phyloP scores from a whole-genome alignment of 2,888 invertebrate genomes.

The Morinoia aosen region DNA sequence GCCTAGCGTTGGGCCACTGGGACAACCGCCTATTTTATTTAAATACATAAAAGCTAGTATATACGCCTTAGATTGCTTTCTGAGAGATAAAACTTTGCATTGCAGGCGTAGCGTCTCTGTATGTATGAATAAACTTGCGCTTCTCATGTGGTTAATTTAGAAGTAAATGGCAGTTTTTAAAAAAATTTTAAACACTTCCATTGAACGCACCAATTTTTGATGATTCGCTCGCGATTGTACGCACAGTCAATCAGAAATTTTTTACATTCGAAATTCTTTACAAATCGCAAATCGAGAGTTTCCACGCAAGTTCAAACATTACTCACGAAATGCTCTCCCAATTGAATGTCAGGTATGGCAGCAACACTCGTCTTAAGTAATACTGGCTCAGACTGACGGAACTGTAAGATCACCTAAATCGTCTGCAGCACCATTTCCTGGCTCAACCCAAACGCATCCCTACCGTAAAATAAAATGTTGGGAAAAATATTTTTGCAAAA shows the following conservation, averaged over 20 bases:
- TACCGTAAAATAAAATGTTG: neutral
- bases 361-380: too few relatives aligned
- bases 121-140: neutral
- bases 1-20: neutral
- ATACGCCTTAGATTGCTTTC: neutral
- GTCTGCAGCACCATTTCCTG: neutral
- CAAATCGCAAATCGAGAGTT: neutral
- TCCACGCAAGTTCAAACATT: neutral
- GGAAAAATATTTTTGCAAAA: neutral
- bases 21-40: neutral
- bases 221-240: too few relatives aligned
- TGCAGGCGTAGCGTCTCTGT: neutral
- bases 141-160: neutral
- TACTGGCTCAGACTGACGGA: too few relatives aligned
- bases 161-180: too few relatives aligned
- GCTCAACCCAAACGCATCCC: neutral
- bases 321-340: neutral
- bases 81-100: neutral
- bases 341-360: neutral
- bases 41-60: neutral
- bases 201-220: too few relatives aligned
- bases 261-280: neutral
- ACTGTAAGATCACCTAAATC: too few relatives aligned
- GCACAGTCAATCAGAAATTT: neutral
- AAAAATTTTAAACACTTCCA: too few relatives aligned